Evolutionary conservation across 1,140 invertebrate genomes (phyloP).

Genomic region (Trichonephila clavipes): DNA sequence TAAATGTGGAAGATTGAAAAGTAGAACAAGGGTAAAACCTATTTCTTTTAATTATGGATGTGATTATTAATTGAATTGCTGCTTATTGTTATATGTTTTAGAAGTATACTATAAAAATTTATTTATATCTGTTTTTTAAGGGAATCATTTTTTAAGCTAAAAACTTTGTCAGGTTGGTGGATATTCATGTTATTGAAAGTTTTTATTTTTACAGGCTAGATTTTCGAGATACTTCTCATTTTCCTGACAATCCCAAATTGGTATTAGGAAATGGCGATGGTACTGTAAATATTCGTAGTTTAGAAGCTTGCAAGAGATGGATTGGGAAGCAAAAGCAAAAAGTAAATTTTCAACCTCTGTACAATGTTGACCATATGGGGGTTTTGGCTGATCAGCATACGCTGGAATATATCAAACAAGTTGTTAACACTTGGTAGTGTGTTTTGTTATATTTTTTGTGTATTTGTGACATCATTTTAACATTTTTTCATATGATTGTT

Average conservation of each 20-base stretch:
- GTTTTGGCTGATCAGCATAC: conserved; percentile 84
- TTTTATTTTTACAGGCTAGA: conserved; percentile 83
- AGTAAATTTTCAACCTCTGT: conserved; percentile 85
- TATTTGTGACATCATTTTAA: neutral
- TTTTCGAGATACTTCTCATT: conserved; percentile 77
- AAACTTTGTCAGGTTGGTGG: no score
- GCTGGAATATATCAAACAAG: conserved; percentile 79
- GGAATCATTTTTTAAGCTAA: no score
- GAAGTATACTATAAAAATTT: no score
- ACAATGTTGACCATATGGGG: conserved; percentile 88
- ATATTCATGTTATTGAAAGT: neutral
- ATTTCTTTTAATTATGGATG: no score
- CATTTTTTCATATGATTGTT: conserved; percentile 9
- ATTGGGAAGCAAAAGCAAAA: conserved; percentile 83
- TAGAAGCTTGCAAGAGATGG: conserved; percentile 91
- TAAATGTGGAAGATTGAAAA: no score
- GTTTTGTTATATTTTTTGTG: conserved; percentile 2
- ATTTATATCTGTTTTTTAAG: no score
- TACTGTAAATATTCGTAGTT: conserved; percentile 93
- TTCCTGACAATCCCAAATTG: conserved; percentile 88
- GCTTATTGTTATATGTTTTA: no score
- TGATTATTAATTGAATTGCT: no score
- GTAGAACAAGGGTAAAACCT: no score
- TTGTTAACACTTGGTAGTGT: conserved; percentile 73
- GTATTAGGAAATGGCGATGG: conserved; percentile 94